phyloP scores from a whole-genome alignment of 2,888 invertebrate genomes.

The Drosophila tripunctata region DNA sequence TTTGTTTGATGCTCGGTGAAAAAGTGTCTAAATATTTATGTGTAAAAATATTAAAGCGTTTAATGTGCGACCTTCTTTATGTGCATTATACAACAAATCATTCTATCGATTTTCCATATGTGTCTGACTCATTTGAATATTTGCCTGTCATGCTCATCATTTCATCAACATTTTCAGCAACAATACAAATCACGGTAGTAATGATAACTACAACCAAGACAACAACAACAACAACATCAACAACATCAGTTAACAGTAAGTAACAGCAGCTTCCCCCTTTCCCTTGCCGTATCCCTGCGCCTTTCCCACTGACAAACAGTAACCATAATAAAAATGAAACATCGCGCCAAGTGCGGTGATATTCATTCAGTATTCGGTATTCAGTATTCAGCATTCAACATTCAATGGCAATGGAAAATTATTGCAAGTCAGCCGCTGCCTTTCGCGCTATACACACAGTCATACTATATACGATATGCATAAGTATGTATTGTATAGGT shows the following conservation, averaged over 20 bases:
- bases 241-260: conserved; percentile 41
- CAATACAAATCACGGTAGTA: conserved; percentile 72
- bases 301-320: not conserved
- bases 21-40: conserved; percentile 68
- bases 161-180: conserved; percentile 63
- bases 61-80: conserved; percentile 68
- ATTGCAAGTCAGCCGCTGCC: conserved; percentile 76
- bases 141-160: conserved; percentile 67
- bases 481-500: not conserved
- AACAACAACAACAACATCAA: conserved; percentile 30
- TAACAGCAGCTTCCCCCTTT: conserved; percentile 21
- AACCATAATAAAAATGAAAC: conserved; percentile 57
- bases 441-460: conserved; percentile 23
- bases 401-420: conserved; percentile 63
- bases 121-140: conserved; percentile 69
- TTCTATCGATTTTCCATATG: conserved; percentile 76
- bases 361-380: conserved; percentile 53
- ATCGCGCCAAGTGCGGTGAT: conserved; percentile 68
- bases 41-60: conserved; percentile 69
- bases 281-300: not conserved
- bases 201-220: conserved; percentile 58
- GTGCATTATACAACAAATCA: conserved; percentile 73
- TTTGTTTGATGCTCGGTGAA: not conserved
- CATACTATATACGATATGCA: not conserved
- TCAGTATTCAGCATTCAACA: conserved; percentile 39